Evolutionary conservation across 2,888 invertebrate species (phyloP).

Genomic region (Drosophila siamana): DNA sequence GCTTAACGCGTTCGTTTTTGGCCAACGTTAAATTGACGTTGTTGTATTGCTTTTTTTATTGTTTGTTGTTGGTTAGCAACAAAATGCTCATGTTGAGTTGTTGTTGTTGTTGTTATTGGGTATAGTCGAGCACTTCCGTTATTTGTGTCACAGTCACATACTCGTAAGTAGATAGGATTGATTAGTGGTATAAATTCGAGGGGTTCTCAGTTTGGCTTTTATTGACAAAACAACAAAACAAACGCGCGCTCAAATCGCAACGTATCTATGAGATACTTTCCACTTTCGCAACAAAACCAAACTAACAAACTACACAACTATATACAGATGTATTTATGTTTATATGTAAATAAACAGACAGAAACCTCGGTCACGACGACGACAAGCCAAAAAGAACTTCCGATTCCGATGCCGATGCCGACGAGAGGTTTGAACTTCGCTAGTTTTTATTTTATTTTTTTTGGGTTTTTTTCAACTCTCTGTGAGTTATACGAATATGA

Average conservation of each 20-base stretch:
- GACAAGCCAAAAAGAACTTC: conserved; percentile 68
- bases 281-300: conserved; percentile 69
- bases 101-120: conserved; percentile 31
- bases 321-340: conserved; percentile 24
- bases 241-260: conserved; percentile 56
- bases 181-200: conserved; percentile 25
- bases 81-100: conserved; percentile 33
- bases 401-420: conserved; percentile 58
- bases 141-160: conserved; percentile 55
- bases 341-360: conserved; percentile 44
- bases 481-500: conserved; percentile 2
- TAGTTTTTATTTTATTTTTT: conserved; percentile 38
- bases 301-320: conserved; percentile 33
- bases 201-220: conserved; percentile 41
- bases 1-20: conserved; percentile 64
- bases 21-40: conserved; percentile 60
- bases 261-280: conserved; percentile 70
- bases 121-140: conserved; percentile 71
- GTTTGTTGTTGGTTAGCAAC: conserved; percentile 55
- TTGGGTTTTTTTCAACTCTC: conserved; percentile 45
- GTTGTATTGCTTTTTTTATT: conserved; percentile 21
- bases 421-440: conserved; percentile 51
- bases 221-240: conserved; percentile 77
- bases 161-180: conserved; percentile 19
- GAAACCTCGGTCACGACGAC: conserved; percentile 73